Percentiles rank a stretch among this genome's conserved stretches.
Evolutionary conservation across 2,113 vertebrate species (phyloP).

Genomic region (Thalassarche chlororhynchos): DNA sequence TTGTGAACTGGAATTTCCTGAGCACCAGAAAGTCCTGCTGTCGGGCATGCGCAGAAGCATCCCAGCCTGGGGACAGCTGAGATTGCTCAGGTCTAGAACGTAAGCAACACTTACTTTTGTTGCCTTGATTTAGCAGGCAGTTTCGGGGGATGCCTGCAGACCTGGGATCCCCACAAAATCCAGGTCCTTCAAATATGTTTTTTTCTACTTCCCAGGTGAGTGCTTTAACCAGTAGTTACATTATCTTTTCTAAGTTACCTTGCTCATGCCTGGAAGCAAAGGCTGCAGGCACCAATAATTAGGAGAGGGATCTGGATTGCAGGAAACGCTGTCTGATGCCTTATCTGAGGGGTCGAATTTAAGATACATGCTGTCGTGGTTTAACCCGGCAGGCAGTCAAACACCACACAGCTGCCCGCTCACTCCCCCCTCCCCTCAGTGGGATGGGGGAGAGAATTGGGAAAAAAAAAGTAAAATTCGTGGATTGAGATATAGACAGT

Average conservation of each 20-base stretch:
- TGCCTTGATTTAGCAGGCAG: background rate
- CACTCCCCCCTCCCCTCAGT: no score
- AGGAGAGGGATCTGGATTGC: background rate
- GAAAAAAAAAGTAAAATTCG: no score
- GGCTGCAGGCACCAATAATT: background rate
- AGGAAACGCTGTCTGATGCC: background rate
- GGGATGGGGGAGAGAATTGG: no score
- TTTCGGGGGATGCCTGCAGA: background rate
- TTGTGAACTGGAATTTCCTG: background rate
- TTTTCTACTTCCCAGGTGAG: background rate
- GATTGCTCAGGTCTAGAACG: background rate
- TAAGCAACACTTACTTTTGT: background rate
- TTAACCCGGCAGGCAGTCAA: no score
- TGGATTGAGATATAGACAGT: no score
- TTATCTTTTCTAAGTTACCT: background rate
- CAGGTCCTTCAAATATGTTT: background rate
- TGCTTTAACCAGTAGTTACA: background rate
- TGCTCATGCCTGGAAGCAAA: background rate
- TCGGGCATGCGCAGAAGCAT: background rate
- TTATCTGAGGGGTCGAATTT: background rate
- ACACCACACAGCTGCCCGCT: no score
- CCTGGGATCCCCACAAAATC: background rate
- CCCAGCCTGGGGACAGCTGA: background rate
- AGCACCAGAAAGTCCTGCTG: background rate
- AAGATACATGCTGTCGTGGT: background rate